Evolutionary conservation across 1,140 invertebrate species (phyloP).

Genomic region (Scaptomyza pallida): DNA sequence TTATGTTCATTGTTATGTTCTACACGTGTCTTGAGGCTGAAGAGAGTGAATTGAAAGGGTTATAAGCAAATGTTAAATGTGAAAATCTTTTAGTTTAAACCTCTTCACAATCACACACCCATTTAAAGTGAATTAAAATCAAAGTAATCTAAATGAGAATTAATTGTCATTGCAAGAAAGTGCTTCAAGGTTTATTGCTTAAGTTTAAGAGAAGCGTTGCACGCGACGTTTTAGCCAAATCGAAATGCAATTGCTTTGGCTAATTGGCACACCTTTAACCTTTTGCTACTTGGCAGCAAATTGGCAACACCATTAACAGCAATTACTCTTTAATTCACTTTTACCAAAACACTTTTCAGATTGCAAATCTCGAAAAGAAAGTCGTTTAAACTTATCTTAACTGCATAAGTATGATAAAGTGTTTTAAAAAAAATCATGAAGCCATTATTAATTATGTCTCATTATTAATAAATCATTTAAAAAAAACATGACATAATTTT

Average conservation of each 20-base stretch:
- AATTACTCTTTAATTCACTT: constrained; percentile 44
- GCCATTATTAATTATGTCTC: no score
- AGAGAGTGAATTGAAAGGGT: no score
- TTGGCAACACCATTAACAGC: constrained; percentile 60
- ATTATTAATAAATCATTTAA: no score
- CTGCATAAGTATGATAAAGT: no score
- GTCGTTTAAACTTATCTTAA: constrained; percentile 13
- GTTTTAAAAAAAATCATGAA: no score
- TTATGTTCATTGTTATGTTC: constrained; percentile 22
- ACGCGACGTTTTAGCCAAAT: constrained; percentile 39
- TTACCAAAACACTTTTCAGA: constrained; percentile 31
- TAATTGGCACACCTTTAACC: constrained; percentile 75
- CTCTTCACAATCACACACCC: no score
- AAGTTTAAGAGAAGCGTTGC: constrained; percentile 17
- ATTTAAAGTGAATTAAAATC: constrained; percentile 28
- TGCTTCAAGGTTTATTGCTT: no score
- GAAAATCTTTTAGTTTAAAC: no score
- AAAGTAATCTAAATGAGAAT: constrained; percentile 11
- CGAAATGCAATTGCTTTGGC: constrained; percentile 44
- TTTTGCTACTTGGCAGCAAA: constrained; percentile 19
- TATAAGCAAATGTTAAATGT: no score
- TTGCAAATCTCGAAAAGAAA: constrained; percentile 64
- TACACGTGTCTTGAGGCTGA: constrained; percentile 20
- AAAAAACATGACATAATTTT: no score
- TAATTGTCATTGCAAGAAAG: neutral